These are phyloP conservation scores for Bombyx mori DNA, from an alignment of 1,140 invertebrate genomes.

Conservation along the genomic window ASM3026992v2 NC_085123.1:1301501-1302000, in stretches of 20 bases:
- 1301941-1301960: too few species aligned
- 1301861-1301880: too few species aligned
- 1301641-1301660: slow-evolving; percentile 3
- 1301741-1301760: slow-evolving; percentile 50
- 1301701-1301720: slow-evolving; percentile 48
- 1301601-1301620: slow-evolving; percentile 23
- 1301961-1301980: too few species aligned
- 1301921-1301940: too few species aligned
- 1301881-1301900: too few species aligned
- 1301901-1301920: too few species aligned
- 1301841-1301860: too few species aligned
- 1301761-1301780: slow-evolving; percentile 19
- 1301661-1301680: slow-evolving; percentile 7
- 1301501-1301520: too few species aligned
- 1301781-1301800: slow-evolving; percentile 58
- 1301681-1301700: slow-evolving; percentile 14
- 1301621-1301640: slow-evolving; percentile 20
- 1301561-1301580: slow-evolving; percentile 15
- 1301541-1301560: slow-evolving; percentile 13
- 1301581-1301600: slow-evolving; percentile 35
- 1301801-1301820: slow-evolving; percentile 36
- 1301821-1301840: slow-evolving; percentile 12
- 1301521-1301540: too few species aligned
- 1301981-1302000: too few species aligned
- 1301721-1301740: slow-evolving; percentile 38